Percentiles rank a stretch among this genome's conserved stretches.
Evolutionary conservation across 2,113 vertebrate species (phyloP).

Genomic region (Ammodytes dubius): DNA sequence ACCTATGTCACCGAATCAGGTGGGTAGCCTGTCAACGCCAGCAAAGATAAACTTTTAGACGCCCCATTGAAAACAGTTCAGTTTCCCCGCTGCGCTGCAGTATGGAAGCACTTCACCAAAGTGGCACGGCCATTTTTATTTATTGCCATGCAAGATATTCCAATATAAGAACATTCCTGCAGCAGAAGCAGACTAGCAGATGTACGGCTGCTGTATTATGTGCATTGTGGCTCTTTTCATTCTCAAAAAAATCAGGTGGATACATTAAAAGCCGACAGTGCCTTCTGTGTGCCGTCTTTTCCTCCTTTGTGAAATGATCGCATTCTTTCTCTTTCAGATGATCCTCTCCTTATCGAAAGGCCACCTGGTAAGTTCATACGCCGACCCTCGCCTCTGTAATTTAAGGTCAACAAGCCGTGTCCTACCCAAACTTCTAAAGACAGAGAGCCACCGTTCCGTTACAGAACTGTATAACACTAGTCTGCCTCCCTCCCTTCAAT

Average conservation of each 20-base stretch:
- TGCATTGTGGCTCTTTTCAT: background rate
- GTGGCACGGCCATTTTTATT: background rate
- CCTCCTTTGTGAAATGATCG: constrained; percentile 39
- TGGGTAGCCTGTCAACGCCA: constrained; percentile 68
- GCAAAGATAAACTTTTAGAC: constrained; percentile 11
- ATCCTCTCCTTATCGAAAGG: constrained; percentile 90
- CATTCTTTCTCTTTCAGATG: constrained; percentile 80
- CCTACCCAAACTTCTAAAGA: background rate
- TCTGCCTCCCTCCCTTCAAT: background rate
- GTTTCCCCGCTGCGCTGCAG: background rate
- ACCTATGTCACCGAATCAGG: constrained; percentile 97
- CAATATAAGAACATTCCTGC: constrained; percentile 11
- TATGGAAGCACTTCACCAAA: background rate
- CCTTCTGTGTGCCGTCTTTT: constrained; percentile 29
- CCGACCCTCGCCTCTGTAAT: background rate
- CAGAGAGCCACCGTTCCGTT: background rate
- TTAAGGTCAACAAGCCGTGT: constrained; percentile 13
- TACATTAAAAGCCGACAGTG: constrained; percentile 39
- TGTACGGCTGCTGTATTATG: constrained; percentile 21
- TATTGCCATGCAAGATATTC: background rate
- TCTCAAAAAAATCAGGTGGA: constrained; percentile 45
- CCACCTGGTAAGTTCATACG: constrained; percentile 91
- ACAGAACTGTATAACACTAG: background rate
- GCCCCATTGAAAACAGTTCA: constrained; percentile 17
- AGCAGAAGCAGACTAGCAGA: constrained; percentile 36